Evolutionary conservation across 2,113 vertebrate genomes (phyloP), one percentile per base, ranked within the genome.

Genomic region (Clupea harengus): DNA sequence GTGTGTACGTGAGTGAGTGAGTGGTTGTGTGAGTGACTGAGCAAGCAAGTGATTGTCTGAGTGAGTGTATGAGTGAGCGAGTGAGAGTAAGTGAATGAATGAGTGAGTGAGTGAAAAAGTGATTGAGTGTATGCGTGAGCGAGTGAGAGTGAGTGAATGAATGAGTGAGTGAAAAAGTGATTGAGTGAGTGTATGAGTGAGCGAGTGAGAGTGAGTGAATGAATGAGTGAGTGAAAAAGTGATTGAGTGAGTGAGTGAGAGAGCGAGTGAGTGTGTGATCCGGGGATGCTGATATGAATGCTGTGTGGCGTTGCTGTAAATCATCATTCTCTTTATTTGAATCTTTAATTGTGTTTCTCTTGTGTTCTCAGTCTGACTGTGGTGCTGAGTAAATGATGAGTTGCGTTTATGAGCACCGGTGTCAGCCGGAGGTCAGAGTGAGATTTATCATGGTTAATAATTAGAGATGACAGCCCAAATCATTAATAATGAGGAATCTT

Each of bases 401-500:
- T 54, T 52, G 44, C n/a, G 44, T 57, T 80, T 49, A 80, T 25
- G 28, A 28, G 86, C 72, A 49, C 85, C 44, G 72, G 83, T 83
- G 75, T 45, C 81, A 13, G 47, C 85, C 84, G 83, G 47, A 88
- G 91, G 90, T 89, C 89, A 85, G 90, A 5, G 50, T 75, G 82
- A 84, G 82, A 81, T 75, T 87, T 75, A 91, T 91, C 82, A 90
- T 86, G 91, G 88, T 92, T 89, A 91, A 90, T 87, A 89, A 92
- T 93, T 91, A 91, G 86, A 85, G 88, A 89, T 88, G 90, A 90
- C 89, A 88, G 89, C 91, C 89, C 88, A 88, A 91, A 91, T 85
- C 85, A 89, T 91, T 93, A 90, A 89, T 91, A 90, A 94, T 91
- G 90, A 92, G 91, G 92, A 91, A 89, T 85, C 88, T 85, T 90